A percentile compares a stretch with the other conserved stretches of the same genome.
phyloP scores from a whole-genome alignment of 2,888 invertebrate species.

The Orchesellides sinensis region DNA sequence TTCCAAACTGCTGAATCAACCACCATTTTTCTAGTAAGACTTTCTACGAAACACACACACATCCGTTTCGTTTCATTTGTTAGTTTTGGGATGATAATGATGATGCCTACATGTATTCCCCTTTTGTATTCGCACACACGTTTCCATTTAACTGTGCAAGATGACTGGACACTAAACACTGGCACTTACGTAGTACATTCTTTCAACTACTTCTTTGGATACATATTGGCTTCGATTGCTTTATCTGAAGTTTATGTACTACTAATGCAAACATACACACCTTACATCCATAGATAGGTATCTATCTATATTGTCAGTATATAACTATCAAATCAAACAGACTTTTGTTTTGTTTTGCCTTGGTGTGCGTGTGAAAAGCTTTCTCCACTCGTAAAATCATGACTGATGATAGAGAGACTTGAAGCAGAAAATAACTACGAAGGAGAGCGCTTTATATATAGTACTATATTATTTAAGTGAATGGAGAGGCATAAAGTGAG shows the following conservation, averaged over 20 bases:
- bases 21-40: background rate
- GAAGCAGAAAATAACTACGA: background rate
- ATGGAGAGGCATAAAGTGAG: background rate
- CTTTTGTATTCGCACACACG: background rate
- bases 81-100: background rate
- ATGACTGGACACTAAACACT: conserved; percentile 2
- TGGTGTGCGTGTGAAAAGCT: conserved; percentile 5
- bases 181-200: background rate
- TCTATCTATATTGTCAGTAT: too few species aligned
- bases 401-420: background rate
- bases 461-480: background rate
- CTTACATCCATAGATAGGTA: background rate
- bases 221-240: background rate
- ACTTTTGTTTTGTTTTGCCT: background rate
- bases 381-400: conserved; percentile 25
- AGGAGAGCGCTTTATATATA: background rate
- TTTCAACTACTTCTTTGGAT: background rate
- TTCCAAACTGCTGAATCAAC: conserved; percentile 14
- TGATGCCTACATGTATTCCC: background rate
- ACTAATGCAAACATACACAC: background rate
- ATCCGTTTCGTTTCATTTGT: background rate
- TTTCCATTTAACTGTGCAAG: too few species aligned
- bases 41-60: background rate
- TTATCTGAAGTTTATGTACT: too few species aligned
- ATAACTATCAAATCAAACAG: too few species aligned